Conservation (phyloP, 2,797 vertebrate species). For the Sebastes iracundus region DNA sequence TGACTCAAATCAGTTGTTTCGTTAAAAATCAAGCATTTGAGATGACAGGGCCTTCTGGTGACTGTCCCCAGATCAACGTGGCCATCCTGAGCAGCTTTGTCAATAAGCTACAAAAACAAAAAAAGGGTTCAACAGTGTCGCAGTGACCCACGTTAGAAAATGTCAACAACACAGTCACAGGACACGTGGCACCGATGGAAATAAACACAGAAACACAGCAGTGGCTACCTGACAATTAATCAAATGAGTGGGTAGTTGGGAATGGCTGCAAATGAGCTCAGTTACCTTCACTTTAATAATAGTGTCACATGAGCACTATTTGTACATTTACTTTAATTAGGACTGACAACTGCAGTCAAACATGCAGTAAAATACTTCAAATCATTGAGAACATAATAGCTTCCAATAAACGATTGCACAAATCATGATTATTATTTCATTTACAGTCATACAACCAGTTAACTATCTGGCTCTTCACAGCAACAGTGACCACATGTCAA, state of each 20-base stretch:
- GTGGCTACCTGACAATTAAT: background rate
- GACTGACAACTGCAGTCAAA: background rate
- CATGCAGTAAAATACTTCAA: background rate
- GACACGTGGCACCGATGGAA: background rate
- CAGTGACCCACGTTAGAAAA: background rate
- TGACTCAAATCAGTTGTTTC: background rate
- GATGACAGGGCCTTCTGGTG: background rate
- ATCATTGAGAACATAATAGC: background rate
- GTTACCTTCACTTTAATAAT: background rate
- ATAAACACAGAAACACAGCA: background rate
- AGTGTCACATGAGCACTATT: background rate
- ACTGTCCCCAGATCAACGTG: constrained; percentile 25
- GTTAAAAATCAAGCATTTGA: constrained; percentile 3
- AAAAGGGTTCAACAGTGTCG: constrained; percentile 13
- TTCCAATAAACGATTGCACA: background rate
- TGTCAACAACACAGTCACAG: background rate
- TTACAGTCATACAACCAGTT: background rate
- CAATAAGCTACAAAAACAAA: constrained; percentile 38
- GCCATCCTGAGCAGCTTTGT: constrained; percentile 31
- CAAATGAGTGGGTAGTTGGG: background rate
- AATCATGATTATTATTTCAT: background rate
- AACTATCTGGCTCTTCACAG: background rate
- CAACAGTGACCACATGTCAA: background rate
- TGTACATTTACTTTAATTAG: background rate
- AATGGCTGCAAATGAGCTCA: background rate